Percentiles rank a stretch among this genome's conserved stretches.
Conservation (phyloP, 2,888 invertebrate species). For the Torymus tubicola region DNA sequence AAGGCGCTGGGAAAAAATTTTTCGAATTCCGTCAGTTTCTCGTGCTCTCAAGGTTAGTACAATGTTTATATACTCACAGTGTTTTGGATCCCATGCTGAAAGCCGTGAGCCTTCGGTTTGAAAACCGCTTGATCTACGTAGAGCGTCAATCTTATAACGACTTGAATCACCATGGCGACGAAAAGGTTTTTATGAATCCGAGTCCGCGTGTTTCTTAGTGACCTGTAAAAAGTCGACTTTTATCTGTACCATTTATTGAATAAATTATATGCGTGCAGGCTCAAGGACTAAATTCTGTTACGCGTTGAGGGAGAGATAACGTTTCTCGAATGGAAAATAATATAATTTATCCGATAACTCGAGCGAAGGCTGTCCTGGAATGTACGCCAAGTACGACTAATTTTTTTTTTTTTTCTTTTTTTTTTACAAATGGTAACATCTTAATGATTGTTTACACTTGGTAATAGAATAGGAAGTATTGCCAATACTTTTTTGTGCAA, state of each 20-base stretch:
- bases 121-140: constrained; percentile 86
- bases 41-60: neutral
- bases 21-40: neutral
- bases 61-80: constrained; percentile 78
- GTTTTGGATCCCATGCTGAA: constrained; percentile 82
- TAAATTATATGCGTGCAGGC: too few species aligned
- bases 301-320: neutral
- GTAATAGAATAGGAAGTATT: too few species aligned
- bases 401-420: too few species aligned
- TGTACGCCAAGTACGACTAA: too few species aligned
- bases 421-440: too few species aligned
- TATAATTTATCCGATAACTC: too few species aligned
- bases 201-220: constrained; percentile 88
- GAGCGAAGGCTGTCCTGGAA: too few species aligned
- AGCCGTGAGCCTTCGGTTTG: constrained; percentile 76
- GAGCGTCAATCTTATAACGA: constrained; percentile 83
- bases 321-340: too few species aligned
- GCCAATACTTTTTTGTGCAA: too few species aligned
- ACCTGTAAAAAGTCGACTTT: constrained; percentile 77
- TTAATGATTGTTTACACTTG: too few species aligned
- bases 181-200: constrained; percentile 92
- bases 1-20: too few species aligned
- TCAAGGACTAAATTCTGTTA: too few species aligned
- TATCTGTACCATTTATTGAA: neutral
- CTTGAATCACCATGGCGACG: constrained; percentile 88